phyloP scores from a whole-genome alignment of 1,140 invertebrate species.

The Capitella teleta region DNA sequence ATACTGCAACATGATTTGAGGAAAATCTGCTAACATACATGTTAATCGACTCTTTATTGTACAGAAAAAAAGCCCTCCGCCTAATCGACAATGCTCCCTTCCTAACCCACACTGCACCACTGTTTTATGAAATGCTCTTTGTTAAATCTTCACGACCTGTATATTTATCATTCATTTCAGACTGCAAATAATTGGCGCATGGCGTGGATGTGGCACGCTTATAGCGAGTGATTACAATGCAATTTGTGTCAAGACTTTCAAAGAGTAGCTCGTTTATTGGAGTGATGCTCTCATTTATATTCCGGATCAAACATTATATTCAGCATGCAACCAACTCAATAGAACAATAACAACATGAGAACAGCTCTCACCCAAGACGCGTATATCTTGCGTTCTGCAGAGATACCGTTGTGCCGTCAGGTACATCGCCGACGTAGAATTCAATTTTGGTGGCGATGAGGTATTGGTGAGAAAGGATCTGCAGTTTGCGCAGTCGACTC shows the following conservation, averaged over 20 bases:
- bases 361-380: constrained; percentile 37
- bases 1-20: too few relatives aligned
- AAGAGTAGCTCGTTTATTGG: not conserved
- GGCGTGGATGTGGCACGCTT: too few relatives aligned
- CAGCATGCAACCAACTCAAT: not conserved
- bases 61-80: too few relatives aligned
- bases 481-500: constrained; percentile 68
- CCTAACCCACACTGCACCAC: too few relatives aligned
- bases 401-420: constrained; percentile 22
- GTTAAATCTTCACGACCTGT: too few relatives aligned
- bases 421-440: constrained; percentile 43
- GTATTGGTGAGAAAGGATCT: constrained; percentile 82
- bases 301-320: not conserved
- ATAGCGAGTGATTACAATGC: too few relatives aligned
- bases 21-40: too few relatives aligned
- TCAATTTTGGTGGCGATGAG: constrained; percentile 55
- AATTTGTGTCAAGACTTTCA: not conserved
- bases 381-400: constrained; percentile 42
- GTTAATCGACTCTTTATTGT: too few relatives aligned
- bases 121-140: too few relatives aligned
- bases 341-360: not conserved
- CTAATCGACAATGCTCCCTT: too few relatives aligned
- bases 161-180: too few relatives aligned
- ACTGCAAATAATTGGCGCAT: too few relatives aligned
- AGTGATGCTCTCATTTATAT: not conserved